Evolutionary conservation across 2,797 vertebrate genomes (phyloP), one percentile per base, ranked within the genome.

Genomic region (Pelochelys cantorii): DNA sequence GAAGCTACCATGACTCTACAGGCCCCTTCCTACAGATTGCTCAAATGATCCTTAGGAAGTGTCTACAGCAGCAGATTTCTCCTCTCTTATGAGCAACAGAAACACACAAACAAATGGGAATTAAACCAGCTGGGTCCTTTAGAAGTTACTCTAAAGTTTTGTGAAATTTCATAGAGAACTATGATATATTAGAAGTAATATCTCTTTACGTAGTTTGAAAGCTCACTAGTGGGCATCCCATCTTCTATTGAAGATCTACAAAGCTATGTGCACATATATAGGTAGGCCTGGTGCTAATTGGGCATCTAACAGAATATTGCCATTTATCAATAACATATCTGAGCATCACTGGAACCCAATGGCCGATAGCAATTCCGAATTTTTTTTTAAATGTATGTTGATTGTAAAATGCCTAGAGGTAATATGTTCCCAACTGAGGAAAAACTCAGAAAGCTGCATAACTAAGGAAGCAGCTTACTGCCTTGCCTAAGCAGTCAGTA

Each of bases 331-430:
- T n/a, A 34, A 22, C 3, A 88, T 79, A 3, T 2, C 14, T 31
- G 71, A 89, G 22, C 23, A 52, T 84, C 84, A 81, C 83, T 89
- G 71, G 10, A 85, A 60, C 75, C 13, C 34, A 86, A 48, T 5
- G 87, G 23, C 29, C 62, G 56, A 78, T 75, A 85, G 5, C 27
- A 90, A 52, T 17, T 52, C 77, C 9, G 81, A 71, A 34, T 48
- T 42, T 57, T 23, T 62, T 86, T 94, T 83, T 5, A 4, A 5
- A 71, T 8, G 42, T 23, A 77, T 90, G 93, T 93, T 87, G 27
- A 31, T 42, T 53, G 25, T 22, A 80, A 89, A 92, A 92, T 54
- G 91, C 20, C 79, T 77, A 92, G 79, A 13, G 78, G 29, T 13
- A 71, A 3, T 1, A 48, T 52, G 0, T n/a, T 90, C 56, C 55